Percentiles rank a stretch among this genome's conserved stretches.
Conservation (phyloP, 2,113 vertebrate genomes). For the Hassar affinis region DNA sequence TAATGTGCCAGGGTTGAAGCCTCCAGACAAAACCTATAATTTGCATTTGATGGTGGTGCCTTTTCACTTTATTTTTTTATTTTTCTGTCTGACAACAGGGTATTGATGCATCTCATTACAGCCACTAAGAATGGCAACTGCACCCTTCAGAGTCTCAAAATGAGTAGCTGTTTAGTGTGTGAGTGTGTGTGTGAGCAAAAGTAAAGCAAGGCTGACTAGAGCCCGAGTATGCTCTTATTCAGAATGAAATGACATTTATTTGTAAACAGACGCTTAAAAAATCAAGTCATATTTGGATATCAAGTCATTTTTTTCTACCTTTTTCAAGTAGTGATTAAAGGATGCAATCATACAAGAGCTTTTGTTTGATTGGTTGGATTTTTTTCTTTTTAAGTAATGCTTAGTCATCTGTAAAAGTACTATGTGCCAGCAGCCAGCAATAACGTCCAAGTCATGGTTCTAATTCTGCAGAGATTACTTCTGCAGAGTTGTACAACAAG, state of each 20-base stretch:
- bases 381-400: background rate
- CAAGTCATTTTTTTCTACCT: background rate
- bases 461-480: background rate
- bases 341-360: background rate
- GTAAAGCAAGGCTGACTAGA: constrained; percentile 22
- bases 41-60: constrained; percentile 71
- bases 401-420: background rate
- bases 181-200: background rate
- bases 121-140: constrained; percentile 70
- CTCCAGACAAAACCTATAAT: constrained; percentile 76
- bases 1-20: constrained; percentile 55
- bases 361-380: too few species aligned
- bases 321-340: background rate
- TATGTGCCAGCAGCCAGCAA: background rate
- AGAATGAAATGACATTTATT: background rate
- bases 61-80: constrained; percentile 42
- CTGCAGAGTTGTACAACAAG: too few species aligned
- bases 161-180: constrained; percentile 48
- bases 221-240: background rate
- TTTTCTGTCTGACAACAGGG: constrained; percentile 57
- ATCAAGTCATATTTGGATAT: background rate
- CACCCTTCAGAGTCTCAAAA: constrained; percentile 66
- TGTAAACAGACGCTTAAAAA: background rate
- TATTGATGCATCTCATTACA: constrained; percentile 72
- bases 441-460: background rate